Conservation (phyloP, 2,113 vertebrate species). For the Theristicus caerulescens region DNA sequence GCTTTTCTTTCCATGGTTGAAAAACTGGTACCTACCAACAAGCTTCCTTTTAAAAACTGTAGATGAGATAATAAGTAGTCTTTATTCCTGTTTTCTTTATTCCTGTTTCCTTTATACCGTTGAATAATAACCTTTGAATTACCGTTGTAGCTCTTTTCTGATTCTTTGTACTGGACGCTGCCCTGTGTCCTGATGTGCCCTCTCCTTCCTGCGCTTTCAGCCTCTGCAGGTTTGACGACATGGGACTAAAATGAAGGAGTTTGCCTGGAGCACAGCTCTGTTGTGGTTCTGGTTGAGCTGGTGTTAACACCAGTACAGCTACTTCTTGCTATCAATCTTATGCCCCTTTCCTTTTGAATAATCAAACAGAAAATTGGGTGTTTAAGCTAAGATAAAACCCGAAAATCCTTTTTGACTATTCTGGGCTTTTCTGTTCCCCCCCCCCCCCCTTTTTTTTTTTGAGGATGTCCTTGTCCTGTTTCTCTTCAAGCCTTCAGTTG, state of each 20-base stretch:
- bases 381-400: neutral
- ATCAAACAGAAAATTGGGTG: neutral
- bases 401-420: neutral
- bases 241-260: neutral
- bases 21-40: neutral
- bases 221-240: neutral
- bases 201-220: neutral
- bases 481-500: neutral
- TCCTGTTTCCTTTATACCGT: neutral
- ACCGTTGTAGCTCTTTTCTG: neutral
- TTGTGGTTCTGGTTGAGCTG: neutral
- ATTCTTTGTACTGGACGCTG: neutral
- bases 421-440: no score
- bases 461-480: neutral
- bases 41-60: neutral
- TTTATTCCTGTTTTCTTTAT: neutral
- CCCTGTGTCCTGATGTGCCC: neutral
- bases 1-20: neutral
- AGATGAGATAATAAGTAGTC: neutral
- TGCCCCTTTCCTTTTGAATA: neutral
- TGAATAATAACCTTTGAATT: neutral
- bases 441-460: neutral
- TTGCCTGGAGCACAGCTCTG: neutral
- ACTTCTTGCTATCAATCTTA: neutral
- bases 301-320: neutral